phyloP scores from a whole-genome alignment of 1,140 invertebrate species.

The Drosophila baimaii region DNA sequence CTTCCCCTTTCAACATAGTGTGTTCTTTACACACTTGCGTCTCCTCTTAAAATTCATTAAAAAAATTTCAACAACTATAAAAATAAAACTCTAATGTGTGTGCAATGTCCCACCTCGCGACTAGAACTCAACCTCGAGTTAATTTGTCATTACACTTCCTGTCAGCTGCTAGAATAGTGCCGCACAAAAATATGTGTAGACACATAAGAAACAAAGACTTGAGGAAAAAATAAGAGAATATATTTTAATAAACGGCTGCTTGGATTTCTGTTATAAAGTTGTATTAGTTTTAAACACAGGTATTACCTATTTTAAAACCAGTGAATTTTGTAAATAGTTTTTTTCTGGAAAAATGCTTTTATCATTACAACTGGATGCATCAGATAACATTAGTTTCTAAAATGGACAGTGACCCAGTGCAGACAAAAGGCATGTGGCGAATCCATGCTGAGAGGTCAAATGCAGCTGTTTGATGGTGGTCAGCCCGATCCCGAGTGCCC shows the following conservation, averaged over 20 bases:
- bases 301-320: too few relatives aligned
- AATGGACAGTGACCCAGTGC: constrained; percentile 38
- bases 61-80: constrained; percentile 66
- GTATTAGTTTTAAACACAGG: neutral
- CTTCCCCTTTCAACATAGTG: constrained; percentile 29
- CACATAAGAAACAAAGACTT: neutral
- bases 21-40: constrained; percentile 21
- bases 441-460: constrained; percentile 11
- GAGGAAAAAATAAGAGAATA: neutral
- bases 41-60: constrained; percentile 53
- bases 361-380: constrained; percentile 16
- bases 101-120: constrained; percentile 9
- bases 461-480: constrained; percentile 65
- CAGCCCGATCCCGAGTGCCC: constrained; percentile 29
- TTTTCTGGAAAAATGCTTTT: neutral
- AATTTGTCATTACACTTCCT: constrained; percentile 83
- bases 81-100: constrained; percentile 55
- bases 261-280: neutral
- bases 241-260: neutral
- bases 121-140: constrained; percentile 43
- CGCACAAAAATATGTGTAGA: neutral
- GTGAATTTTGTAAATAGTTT: neutral
- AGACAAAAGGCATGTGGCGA: constrained; percentile 32
- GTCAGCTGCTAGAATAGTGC: constrained; percentile 62
- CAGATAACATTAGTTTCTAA: constrained; percentile 57